Evolutionary conservation across 2,113 vertebrate genomes (phyloP).

Genomic region (Tichodroma muraria): DNA sequence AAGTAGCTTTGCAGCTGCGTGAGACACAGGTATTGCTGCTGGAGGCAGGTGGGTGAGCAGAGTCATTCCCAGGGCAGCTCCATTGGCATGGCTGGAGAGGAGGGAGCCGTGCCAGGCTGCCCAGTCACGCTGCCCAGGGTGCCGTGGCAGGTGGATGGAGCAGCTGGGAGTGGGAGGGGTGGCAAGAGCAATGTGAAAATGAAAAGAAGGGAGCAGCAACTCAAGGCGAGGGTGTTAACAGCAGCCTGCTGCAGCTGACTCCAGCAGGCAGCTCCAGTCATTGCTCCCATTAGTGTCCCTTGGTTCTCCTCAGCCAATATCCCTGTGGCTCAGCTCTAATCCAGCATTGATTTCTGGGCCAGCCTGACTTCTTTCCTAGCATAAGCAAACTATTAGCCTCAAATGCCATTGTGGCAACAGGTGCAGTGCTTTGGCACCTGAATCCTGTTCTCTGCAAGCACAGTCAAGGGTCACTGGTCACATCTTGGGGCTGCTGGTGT

Average conservation of each 20-base stretch:
- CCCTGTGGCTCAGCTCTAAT: neutral
- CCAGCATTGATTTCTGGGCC: neutral
- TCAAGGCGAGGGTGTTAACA: neutral
- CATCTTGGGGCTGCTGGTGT: neutral
- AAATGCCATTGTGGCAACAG: neutral
- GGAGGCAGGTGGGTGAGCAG: neutral
- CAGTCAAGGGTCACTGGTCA: neutral
- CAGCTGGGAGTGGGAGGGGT: conserved; percentile 22
- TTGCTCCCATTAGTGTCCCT: neutral
- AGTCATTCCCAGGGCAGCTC: neutral
- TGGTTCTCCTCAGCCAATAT: neutral
- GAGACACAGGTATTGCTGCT: neutral
- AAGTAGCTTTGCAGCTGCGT: neutral
- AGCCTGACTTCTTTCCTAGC: neutral
- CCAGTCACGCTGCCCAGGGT: neutral
- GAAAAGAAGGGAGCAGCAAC: neutral
- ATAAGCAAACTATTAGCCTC: neutral
- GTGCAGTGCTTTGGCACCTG: neutral
- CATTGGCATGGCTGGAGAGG: neutral
- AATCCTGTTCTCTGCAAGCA: neutral
- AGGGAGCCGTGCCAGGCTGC: neutral
- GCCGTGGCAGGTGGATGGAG: neutral
- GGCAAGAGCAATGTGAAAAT: neutral
- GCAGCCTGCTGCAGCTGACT: neutral
- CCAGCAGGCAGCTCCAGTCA: neutral